phyloP scores from a whole-genome alignment of 2,797 vertebrate genomes.

The Bufotes viridis region DNA sequence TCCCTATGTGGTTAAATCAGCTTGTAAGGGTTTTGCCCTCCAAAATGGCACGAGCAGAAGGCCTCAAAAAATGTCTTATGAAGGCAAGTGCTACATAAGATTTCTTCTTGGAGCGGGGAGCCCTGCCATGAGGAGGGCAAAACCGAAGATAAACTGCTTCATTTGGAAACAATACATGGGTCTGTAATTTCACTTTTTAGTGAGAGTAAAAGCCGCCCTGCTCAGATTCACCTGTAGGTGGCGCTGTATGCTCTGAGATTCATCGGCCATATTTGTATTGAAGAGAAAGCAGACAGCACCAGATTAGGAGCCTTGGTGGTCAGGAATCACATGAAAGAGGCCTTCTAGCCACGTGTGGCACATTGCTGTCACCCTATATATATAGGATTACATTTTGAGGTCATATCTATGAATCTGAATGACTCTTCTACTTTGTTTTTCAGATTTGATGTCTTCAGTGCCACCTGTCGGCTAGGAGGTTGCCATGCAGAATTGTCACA shows the following conservation, averaged over 20 bases:
- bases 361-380: neutral
- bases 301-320: neutral
- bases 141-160: no score
- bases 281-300: neutral
- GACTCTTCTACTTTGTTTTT: neutral
- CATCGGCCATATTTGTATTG: neutral
- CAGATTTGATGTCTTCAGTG: conserved; percentile 9
- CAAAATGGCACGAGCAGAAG: no score
- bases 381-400: neutral
- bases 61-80: no score
- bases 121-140: no score
- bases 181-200: neutral
- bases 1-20: no score
- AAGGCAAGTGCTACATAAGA: no score
- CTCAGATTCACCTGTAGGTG: neutral
- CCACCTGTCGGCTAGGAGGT: neutral
- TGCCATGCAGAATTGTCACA: neutral
- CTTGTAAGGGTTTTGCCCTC: no score
- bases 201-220: neutral
- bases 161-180: neutral
- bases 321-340: neutral
- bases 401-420: neutral
- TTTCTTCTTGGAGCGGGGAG: no score
- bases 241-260: neutral
- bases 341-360: neutral